phyloP scores from a whole-genome alignment of 2,888 invertebrate species.

The Euproctis similis region DNA sequence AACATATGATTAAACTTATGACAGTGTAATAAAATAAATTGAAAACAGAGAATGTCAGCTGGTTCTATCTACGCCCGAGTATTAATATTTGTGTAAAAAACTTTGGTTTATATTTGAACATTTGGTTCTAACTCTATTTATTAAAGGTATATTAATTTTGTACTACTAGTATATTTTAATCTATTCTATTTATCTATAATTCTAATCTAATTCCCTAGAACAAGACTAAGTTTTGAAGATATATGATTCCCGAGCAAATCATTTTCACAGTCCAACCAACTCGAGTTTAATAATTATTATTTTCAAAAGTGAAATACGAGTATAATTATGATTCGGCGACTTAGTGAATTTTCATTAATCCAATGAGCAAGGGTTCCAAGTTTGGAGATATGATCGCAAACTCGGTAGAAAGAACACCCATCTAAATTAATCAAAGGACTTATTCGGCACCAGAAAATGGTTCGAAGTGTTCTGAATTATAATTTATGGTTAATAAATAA shows the following conservation, averaged over 20 bases:
- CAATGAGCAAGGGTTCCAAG: conserved; percentile 16
- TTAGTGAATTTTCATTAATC: conserved; percentile 30
- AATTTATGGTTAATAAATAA: conserved; percentile 11
- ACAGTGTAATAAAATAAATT: too few relatives aligned
- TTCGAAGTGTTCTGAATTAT: conserved; percentile 7
- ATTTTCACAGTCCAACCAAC: conserved; percentile 5
- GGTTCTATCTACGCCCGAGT: too few relatives aligned
- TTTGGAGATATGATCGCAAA: conserved; percentile 18
- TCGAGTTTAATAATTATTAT: conserved; percentile 28
- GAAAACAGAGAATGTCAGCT: too few relatives aligned
- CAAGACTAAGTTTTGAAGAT: too few relatives aligned
- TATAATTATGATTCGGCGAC: conserved; percentile 27
- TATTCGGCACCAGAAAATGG: conserved; percentile 19
- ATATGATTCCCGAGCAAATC: conserved; percentile 5
- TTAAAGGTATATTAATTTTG: too few relatives aligned
- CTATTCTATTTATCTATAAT: too few relatives aligned
- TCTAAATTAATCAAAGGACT: conserved; percentile 42
- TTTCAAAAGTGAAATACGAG: conserved; percentile 26
- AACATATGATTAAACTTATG: too few relatives aligned
- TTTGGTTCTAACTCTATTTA: too few relatives aligned
- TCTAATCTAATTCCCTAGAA: too few relatives aligned
- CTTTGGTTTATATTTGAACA: too few relatives aligned
- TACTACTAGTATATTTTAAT: too few relatives aligned
- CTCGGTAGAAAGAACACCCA: conserved; percentile 25
- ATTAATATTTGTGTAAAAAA: too few relatives aligned